These are phyloP conservation scores for Poecile atricapillus DNA, from an alignment of 2,113 vertebrate genomes.

Conservation along the genomic window DNA sequence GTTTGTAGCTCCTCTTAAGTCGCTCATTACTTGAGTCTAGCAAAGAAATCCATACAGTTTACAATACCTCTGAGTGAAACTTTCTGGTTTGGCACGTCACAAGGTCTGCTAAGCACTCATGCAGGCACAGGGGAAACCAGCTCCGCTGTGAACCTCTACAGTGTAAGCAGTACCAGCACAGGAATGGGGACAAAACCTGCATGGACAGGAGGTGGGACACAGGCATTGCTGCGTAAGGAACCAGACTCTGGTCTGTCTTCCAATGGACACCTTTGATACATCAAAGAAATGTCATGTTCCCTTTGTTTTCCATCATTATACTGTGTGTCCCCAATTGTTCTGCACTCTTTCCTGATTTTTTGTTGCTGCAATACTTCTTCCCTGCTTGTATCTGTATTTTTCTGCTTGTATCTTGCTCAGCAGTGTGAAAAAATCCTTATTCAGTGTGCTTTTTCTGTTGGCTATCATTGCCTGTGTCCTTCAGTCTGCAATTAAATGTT, in stretches of 20 bases:
- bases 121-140: neutral
- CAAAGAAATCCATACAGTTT: neutral
- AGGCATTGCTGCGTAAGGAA: neutral
- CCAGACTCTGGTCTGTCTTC: neutral
- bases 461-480: neutral
- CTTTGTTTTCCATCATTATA: neutral
- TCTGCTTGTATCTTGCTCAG: neutral
- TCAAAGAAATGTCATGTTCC: neutral
- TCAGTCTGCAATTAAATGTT: neutral
- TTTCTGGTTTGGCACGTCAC: neutral
- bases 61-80: neutral
- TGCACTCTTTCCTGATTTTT: neutral
- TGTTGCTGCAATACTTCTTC: neutral
- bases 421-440: neutral
- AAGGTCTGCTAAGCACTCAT: neutral
- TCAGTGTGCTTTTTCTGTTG: neutral
- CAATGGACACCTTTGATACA: neutral
- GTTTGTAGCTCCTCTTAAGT: neutral
- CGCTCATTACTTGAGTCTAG: neutral
- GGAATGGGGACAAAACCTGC: neutral
- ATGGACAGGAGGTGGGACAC: neutral
- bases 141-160: neutral
- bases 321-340: neutral
- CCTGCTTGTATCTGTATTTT: neutral
- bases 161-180: neutral